Percentiles rank a stretch among this genome's conserved stretches.
phyloP scores from a whole-genome alignment of 2,797 vertebrate species.

The Anguilla anguilla region DNA sequence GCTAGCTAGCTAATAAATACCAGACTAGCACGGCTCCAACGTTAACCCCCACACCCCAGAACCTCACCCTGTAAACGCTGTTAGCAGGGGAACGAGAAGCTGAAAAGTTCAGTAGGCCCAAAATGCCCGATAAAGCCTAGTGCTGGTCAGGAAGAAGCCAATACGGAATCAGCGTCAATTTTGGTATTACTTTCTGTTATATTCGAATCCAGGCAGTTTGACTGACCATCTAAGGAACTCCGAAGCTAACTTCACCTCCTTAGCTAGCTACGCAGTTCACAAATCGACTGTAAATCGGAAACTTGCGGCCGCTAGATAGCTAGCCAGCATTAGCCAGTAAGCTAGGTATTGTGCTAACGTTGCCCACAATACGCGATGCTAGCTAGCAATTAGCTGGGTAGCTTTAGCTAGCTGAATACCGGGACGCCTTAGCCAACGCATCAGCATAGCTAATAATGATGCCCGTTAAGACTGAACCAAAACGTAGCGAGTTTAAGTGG shows the following conservation, averaged over 20 bases:
- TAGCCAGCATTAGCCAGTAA: neutral
- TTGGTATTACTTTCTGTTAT: neutral
- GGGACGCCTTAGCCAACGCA: too few species aligned
- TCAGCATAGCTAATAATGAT: neutral
- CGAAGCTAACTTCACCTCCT: slow-evolving; percentile 1
- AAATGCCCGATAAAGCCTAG: neutral
- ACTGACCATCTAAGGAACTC: neutral
- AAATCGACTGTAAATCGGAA: neutral
- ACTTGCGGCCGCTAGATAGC: slow-evolving; percentile 33
- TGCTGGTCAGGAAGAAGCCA: neutral
- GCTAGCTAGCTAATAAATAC: neutral
- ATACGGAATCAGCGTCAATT: neutral
- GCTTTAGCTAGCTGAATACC: neutral
- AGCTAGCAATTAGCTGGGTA: neutral
- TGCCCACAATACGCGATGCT: slow-evolving; percentile 6
- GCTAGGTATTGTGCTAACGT: neutral
- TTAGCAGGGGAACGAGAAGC: neutral
- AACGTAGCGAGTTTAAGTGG: neutral
- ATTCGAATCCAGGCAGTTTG: neutral
- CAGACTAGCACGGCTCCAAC: neutral
- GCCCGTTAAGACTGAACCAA: neutral
- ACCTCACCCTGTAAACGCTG: slow-evolving; percentile 39
- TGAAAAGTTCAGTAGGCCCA: neutral
- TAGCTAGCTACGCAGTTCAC: slow-evolving; percentile 8
- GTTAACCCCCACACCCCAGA: neutral